Evolutionary conservation across 2,888 invertebrate species (phyloP).

Genomic region (Rapana venosa): DNA sequence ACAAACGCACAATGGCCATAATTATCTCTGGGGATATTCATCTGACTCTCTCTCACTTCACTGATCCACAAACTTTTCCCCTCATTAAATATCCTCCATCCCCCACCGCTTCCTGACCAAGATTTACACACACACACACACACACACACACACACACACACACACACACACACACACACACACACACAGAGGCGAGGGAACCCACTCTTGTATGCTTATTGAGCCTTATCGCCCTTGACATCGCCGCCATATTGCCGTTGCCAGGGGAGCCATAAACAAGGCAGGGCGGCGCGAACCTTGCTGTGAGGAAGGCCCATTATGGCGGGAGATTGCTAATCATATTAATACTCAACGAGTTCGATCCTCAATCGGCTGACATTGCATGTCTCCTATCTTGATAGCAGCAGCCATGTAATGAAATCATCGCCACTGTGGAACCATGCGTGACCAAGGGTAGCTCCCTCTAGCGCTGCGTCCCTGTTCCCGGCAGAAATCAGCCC

Average conservation of each 20-base stretch:
- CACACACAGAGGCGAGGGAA: background rate
- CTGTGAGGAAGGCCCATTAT: background rate
- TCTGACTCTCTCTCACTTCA: too few relatives aligned
- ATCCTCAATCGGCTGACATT: background rate
- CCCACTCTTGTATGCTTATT: constrained; percentile 8
- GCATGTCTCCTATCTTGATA: background rate
- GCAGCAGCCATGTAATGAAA: background rate
- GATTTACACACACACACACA: background rate
- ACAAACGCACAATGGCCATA: too few relatives aligned
- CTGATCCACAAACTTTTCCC: background rate
- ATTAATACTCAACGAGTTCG: background rate
- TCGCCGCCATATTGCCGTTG: constrained; percentile 16
- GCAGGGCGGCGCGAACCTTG: background rate
- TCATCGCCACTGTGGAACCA: background rate
- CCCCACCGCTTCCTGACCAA: background rate
- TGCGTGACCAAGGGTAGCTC: background rate
- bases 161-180: too few relatives aligned
- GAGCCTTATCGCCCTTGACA: constrained; percentile 25
- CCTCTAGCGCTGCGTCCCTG: background rate
- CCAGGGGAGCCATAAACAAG: constrained; percentile 27
- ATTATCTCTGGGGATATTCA: too few relatives aligned
- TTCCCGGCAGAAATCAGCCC: background rate
- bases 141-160: too few relatives aligned
- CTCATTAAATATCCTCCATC: background rate
- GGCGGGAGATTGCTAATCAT: background rate